Base-by-base conservation (phyloP, 2,797 vertebrate genomes). In the Eutrigla gurnardus region DNA sequence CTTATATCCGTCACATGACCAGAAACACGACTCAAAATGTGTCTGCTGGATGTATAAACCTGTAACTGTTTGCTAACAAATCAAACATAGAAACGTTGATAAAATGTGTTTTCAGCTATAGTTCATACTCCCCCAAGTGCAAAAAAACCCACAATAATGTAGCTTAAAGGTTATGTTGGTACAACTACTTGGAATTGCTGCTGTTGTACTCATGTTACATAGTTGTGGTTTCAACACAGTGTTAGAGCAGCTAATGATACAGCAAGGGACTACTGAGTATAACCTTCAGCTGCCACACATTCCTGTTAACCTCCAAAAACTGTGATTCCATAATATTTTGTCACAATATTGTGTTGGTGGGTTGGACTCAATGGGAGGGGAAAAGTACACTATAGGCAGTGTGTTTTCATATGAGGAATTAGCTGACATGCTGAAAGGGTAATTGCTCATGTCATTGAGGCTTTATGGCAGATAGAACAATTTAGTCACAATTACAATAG, bases 211-310 rank as follows among this genome's bases (percentile, higher is more conserved):
- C 2, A 1, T 40, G 7, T 49, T 32, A 53, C 32, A 32, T 62
- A 49, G 17, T 7, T 58, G 37, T 59, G 53, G 67, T 25, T 14
- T 45, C 25, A 69, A 36, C 14, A n/a, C 14, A n/a, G 15, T 12
- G 52, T 64, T 25, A 59, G 3, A 58, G 45, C 54, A 54, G 61
- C 17, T 65, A 35, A 73, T 64, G 36, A 52, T 58, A 43, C 65
- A 45, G 12, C 25, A 0, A 59, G 36, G 54, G 57, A 46, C 43
- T 12, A 25, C 14, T 39, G 18, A 49, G 2, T 9, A 17, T 52
- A 53, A 68, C 60, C 25, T 18, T 70, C n/a, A 65, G 17, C 47
- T 59, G 47, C 13, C 13, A 54, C 12, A 59, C 15, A 76, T 63
- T 47, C 43, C 59, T 55, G 4, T 36, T 49, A 54, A 25, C 62